Percentiles rank a stretch among this genome's conserved stretches.
Conservation (phyloP, 2,888 invertebrate genomes). For the Apamea crenata region DNA sequence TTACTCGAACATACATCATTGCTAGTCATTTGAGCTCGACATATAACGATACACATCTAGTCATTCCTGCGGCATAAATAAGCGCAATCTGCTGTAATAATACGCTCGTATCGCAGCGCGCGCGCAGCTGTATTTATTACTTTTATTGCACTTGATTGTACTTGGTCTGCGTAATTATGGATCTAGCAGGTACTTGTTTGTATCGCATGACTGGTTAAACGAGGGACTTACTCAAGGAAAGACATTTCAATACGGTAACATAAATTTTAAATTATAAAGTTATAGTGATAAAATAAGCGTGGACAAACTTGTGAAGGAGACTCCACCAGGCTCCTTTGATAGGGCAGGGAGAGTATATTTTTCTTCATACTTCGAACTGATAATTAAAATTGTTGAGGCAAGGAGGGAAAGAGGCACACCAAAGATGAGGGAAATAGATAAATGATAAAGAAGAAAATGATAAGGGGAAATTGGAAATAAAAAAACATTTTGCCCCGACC, state of each 20-base stretch:
- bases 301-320: too few species aligned
- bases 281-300: not conserved
- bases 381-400: too few species aligned
- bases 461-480: too few species aligned
- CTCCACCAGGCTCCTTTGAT: too few species aligned
- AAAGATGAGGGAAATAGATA: too few species aligned
- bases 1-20: slow-evolving; percentile 36
- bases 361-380: too few species aligned
- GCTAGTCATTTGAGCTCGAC: slow-evolving; percentile 27
- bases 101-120: slow-evolving; percentile 41
- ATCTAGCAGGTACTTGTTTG: slow-evolving; percentile 27
- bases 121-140: slow-evolving; percentile 59
- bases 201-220: not conserved
- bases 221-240: not conserved
- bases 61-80: slow-evolving; percentile 45
- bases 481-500: too few species aligned
- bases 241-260: not conserved
- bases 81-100: slow-evolving; percentile 59
- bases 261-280: not conserved
- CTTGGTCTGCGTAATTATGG: slow-evolving; percentile 44
- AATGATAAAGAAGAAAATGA: too few species aligned
- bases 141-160: slow-evolving; percentile 60
- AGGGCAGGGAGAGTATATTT: too few species aligned
- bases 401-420: too few species aligned
- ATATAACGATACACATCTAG: slow-evolving; percentile 46